Percentiles rank a stretch among this genome's conserved stretches.
Conservation (phyloP, 2,113 vertebrate species). For the Xenotilapia longispinis region DNA sequence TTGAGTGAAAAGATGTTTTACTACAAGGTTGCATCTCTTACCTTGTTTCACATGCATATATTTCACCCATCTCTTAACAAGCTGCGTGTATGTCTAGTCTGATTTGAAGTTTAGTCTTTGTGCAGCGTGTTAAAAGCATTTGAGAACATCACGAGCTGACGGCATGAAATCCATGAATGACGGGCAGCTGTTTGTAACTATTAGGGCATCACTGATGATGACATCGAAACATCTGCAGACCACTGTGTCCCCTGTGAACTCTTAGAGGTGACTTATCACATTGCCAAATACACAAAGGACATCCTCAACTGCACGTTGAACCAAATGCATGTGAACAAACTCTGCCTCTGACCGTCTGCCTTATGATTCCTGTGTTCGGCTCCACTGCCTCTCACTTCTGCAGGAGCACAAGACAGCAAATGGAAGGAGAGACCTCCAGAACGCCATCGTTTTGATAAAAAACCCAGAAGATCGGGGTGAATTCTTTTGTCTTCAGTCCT, state of each 20-base stretch:
- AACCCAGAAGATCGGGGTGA: rapidly evolving
- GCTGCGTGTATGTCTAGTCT: neutral
- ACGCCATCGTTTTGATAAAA: neutral
- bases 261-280: neutral
- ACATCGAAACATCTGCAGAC: neutral
- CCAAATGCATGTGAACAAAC: neutral
- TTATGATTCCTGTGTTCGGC: neutral
- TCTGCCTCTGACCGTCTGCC: neutral
- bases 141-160: neutral
- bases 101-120: neutral
- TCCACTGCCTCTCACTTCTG: neutral
- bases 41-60: neutral
- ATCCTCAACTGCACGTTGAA: neutral
- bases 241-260: neutral
- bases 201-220: neutral
- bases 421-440: neutral
- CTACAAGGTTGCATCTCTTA: neutral
- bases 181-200: rapidly evolving
- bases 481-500: neutral
- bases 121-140: neutral
- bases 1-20: neutral
- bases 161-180: neutral
- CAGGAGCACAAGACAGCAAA: neutral
- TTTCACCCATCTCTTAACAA: neutral
- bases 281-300: neutral